Conservation (phyloP, 2,113 vertebrate species). For the Capreolus pygargus region DNA sequence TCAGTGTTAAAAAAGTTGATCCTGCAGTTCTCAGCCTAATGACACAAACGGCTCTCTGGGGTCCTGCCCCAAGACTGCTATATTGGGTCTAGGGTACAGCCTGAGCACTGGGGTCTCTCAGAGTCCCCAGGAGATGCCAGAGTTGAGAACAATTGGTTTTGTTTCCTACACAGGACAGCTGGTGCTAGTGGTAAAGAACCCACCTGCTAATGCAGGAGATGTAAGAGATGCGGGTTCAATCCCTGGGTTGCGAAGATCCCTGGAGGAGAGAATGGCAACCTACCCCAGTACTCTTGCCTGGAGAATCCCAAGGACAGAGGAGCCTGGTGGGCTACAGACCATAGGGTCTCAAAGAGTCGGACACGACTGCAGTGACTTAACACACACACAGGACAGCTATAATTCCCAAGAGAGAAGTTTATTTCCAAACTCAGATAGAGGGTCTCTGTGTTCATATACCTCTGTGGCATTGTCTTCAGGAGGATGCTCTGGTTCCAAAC, state of each 20-base stretch:
- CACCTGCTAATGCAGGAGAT: background rate
- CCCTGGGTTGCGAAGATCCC: background rate
- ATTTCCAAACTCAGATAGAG: accelerated
- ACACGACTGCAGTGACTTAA: background rate
- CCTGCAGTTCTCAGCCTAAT: background rate
- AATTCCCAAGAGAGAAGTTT: background rate
- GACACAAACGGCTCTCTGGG: accelerated
- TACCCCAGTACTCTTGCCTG: background rate
- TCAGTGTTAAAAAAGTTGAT: accelerated
- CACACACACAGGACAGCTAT: background rate
- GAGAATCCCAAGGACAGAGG: background rate
- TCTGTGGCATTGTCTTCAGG: accelerated
- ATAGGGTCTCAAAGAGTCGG: background rate
- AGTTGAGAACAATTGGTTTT: accelerated
- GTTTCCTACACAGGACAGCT: background rate
- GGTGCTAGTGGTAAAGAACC: background rate
- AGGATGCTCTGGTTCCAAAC: background rate
- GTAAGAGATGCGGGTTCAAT: background rate
- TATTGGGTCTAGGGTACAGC: accelerated
- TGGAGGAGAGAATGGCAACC: background rate
- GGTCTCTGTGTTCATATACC: too few species aligned
- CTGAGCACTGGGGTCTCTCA: background rate
- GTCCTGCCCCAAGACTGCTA: background rate
- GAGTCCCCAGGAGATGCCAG: background rate
- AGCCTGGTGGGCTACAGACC: background rate